A percentile compares a stretch with the other conserved stretches of the same genome.
Evolutionary conservation across 2,113 vertebrate species (phyloP).

Genomic region (Tachycineta bicolor): DNA sequence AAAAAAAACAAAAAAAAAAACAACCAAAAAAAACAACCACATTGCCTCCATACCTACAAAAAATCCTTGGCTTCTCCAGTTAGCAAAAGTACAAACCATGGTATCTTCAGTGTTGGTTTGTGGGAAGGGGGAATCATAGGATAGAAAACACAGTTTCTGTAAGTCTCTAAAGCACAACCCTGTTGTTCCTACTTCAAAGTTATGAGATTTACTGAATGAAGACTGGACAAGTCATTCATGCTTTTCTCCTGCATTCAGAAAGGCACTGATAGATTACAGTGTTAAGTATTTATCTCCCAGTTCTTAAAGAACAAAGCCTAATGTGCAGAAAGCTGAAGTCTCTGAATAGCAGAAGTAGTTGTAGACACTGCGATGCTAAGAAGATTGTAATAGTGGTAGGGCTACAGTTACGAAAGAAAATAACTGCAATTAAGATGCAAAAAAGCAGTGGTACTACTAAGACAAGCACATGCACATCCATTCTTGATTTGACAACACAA

Average conservation of each 20-base stretch:
- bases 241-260: conserved; percentile 83
- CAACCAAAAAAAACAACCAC: neutral
- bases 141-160: conserved; percentile 82
- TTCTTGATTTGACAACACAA: conserved; percentile 85
- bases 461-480: conserved; percentile 94
- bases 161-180: conserved; percentile 83
- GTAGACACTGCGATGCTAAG: conserved; percentile 70
- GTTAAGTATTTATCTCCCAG: conserved; percentile 76
- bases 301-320: conserved; percentile 75
- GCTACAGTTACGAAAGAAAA: conserved; percentile 73
- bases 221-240: conserved; percentile 78
- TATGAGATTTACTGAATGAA: conserved; percentile 74
- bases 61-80: conserved; percentile 77
- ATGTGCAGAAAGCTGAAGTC: conserved; percentile 75
- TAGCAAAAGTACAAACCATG: conserved; percentile 82
- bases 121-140: conserved; percentile 68
- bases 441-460: conserved; percentile 83
- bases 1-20: no score
- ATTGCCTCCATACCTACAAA: conserved; percentile 63
- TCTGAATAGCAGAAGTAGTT: conserved; percentile 79
- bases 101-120: conserved; percentile 66
- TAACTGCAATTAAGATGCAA: conserved; percentile 78
- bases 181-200: conserved; percentile 77
- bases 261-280: conserved; percentile 80
- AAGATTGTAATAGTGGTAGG: conserved; percentile 69